These are phyloP conservation scores for Epinephelus awoara DNA, from an alignment of 2,797 vertebrate species.

Conservation along the genomic window DNA sequence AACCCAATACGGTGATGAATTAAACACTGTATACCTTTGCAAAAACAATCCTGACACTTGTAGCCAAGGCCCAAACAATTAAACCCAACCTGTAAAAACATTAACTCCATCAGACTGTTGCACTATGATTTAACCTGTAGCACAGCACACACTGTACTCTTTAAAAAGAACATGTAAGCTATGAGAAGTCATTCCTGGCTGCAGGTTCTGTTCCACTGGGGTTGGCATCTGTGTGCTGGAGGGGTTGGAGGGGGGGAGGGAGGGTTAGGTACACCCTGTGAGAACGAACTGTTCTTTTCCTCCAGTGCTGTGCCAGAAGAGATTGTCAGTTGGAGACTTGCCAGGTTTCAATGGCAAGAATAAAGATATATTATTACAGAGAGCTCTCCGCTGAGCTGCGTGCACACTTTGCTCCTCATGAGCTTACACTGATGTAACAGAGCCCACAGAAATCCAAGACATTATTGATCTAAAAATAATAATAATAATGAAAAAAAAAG, in stretches of 20 bases:
- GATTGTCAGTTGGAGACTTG: constrained; percentile 67
- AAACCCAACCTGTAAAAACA: constrained; percentile 19
- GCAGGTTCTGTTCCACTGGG: constrained; percentile 62
- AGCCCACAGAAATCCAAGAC: constrained; percentile 42
- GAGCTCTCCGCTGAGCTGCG: constrained; percentile 56
- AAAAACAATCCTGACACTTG: not conserved
- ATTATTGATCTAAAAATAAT: constrained; percentile 19
- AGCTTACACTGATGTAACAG: constrained; percentile 44
- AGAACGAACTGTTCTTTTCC: constrained; percentile 82
- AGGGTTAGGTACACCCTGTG: constrained; percentile 60
- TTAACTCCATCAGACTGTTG: constrained; percentile 25
- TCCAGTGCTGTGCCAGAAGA: constrained; percentile 49
- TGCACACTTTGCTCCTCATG: constrained; percentile 38
- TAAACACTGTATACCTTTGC: not conserved
- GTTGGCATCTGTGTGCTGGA: constrained; percentile 59
- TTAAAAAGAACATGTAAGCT: constrained; percentile 49
- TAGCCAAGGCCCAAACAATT: constrained; percentile 22
- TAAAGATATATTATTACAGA: constrained; percentile 70
- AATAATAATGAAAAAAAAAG: too few relatives aligned
- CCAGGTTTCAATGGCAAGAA: constrained; percentile 71
- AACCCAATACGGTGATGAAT: constrained; percentile 5
- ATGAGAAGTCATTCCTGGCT: constrained; percentile 63
- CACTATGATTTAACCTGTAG: constrained; percentile 17
- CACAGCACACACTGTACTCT: constrained; percentile 72
- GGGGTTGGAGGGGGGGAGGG: not conserved